Conservation (phyloP, 35 echinoderm and acorn worm species). For the Nesometra sesokonis region DNA sequence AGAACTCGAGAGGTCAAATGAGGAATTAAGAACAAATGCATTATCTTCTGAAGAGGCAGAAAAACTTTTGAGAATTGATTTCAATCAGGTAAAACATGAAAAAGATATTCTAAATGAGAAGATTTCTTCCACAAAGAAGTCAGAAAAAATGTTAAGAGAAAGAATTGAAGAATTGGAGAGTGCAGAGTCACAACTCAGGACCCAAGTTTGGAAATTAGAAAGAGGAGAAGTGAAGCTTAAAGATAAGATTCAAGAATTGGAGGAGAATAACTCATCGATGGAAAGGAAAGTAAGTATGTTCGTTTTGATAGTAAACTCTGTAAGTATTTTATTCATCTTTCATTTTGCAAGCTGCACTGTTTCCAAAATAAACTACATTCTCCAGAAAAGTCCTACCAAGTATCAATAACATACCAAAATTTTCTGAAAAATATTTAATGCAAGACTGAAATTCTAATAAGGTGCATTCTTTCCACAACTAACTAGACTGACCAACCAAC, state of each 20-base stretch:
- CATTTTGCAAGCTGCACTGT: no score
- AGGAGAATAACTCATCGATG: slow-evolving; percentile 12
- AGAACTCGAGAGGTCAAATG: neutral
- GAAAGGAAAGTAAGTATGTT: slow-evolving; percentile 29
- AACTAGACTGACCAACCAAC: no score
- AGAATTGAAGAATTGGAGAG: slow-evolving; percentile 30
- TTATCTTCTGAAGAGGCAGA: slow-evolving; percentile 21
- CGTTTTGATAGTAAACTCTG: no score
- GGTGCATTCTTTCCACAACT: no score
- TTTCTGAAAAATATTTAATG: no score
- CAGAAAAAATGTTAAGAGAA: slow-evolving; percentile 6
- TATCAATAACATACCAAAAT: no score
- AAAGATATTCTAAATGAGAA: slow-evolving; percentile 62
- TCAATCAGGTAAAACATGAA: slow-evolving; percentile 49
- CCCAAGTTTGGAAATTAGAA: slow-evolving; percentile 12
- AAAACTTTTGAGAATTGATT: slow-evolving; percentile 43
- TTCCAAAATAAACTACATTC: no score
- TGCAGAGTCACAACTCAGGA: slow-evolving; percentile 10
- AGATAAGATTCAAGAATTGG: slow-evolving; percentile 28
- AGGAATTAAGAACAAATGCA: slow-evolving; percentile 31
- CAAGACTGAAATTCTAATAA: no score
- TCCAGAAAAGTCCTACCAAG: no score
- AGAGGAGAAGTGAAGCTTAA: slow-evolving; percentile 23
- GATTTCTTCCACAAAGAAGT: slow-evolving; percentile 2
- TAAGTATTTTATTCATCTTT: neutral